Evolutionary conservation across 2,113 vertebrate genomes (phyloP), one percentile per base, ranked within the genome.

Genomic region (Notarius lentiginosus): DNA sequence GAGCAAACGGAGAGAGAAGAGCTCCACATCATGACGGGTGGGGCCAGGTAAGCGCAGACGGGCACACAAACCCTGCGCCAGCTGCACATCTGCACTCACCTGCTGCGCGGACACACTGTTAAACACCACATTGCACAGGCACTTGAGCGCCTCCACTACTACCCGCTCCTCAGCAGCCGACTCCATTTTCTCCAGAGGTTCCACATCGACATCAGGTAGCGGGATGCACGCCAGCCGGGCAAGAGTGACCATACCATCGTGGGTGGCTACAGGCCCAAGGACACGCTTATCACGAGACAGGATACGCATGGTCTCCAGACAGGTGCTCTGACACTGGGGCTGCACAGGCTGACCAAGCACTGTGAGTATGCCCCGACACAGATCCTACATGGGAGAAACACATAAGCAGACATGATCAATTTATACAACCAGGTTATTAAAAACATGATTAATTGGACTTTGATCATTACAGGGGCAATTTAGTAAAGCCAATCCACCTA

Each of bases 101-200:
- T 98, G 96, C 93, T 99, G 98, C 60, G 98, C 98, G 20, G 94
- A 93, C 51, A 95, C 92, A 84, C 98, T 99, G 91, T 99, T 99
- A 93, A 97, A 99, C 87, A 99, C 94, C 58, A 99, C 95, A 58
- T 99, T 99, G 93, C 98, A 99, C 81, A 99, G 95, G 94, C 98
- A 99, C 95, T 99, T 99, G 83, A 99, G 93, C 20, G 98, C 97
- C 94, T 99, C 98, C 91, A 99, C 97, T 85, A 99, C 97, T 51
- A 95, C 95, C 91, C 96, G 96, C 88, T 97, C 95, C 65, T 95
- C 96, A 24, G 95, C 95, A 81, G 95, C 90, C 86, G 91, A 94
- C 56, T 94, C 92, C 66, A 94, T 94, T 11, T 91, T 91, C 83
- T 91, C 61, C 8, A 81, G 15, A 7, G 85, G 60, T 47, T 83